Conservation (phyloP, 2,888 invertebrate genomes). For the Phyto melanocephala region DNA sequence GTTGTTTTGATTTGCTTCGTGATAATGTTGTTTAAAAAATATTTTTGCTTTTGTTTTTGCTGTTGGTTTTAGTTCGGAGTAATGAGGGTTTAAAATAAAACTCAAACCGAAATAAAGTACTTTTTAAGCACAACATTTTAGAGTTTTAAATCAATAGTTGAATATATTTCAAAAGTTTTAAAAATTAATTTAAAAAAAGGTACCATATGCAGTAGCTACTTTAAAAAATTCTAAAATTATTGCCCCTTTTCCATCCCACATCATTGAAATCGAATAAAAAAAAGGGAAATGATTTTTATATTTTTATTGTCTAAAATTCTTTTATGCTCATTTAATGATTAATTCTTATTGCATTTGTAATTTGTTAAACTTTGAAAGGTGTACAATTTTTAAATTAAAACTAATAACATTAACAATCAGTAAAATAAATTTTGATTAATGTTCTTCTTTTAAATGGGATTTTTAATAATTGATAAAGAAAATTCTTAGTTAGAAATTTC, state of each 20-base stretch:
- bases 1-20: slow-evolving; percentile 56
- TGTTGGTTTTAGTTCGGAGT: background rate
- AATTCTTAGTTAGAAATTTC: too few relatives aligned
- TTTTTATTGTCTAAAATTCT: slow-evolving; percentile 15
- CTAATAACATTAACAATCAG: background rate
- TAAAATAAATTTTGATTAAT: slow-evolving; percentile 31
- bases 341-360: slow-evolving; percentile 15
- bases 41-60: slow-evolving; percentile 12
- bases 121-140: too few relatives aligned
- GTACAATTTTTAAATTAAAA: slow-evolving; percentile 36
- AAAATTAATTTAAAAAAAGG: background rate
- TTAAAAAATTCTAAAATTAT: background rate
- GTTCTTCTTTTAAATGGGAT: too few relatives aligned
- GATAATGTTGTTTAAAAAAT: slow-evolving; percentile 30
- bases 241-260: background rate
- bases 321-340: slow-evolving; percentile 19
- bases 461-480: too few relatives aligned
- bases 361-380: background rate
- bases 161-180: too few relatives aligned
- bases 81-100: background rate
- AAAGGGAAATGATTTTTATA: slow-evolving; percentile 23
- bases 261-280: background rate
- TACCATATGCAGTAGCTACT: background rate
- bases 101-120: too few relatives aligned
- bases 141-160: too few relatives aligned